Conservation (phyloP, 2,113 vertebrate species). For the Penelope pileata region DNA sequence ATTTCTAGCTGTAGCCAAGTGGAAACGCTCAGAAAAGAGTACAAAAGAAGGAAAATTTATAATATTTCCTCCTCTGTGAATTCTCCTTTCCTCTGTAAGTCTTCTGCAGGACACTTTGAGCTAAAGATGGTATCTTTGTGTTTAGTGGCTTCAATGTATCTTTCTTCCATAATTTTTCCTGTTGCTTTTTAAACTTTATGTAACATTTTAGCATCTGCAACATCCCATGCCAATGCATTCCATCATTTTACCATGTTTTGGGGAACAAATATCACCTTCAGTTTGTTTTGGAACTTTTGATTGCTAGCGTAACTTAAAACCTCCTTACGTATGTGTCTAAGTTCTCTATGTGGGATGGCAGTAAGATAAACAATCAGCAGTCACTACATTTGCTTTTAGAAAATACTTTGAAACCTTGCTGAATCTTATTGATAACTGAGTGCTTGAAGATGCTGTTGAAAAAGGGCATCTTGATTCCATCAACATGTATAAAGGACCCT, state of each 20-base stretch:
- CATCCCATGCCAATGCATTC: background rate
- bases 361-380: background rate
- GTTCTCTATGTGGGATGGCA: background rate
- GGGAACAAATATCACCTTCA: background rate
- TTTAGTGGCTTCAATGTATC: background rate
- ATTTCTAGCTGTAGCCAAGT: background rate
- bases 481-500: background rate
- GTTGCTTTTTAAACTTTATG: background rate
- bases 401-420: background rate
- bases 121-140: background rate
- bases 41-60: background rate
- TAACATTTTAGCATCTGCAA: background rate
- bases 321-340: background rate
- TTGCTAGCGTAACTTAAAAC: background rate
- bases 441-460: background rate
- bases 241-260: background rate
- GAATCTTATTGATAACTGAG: background rate
- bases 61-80: background rate
- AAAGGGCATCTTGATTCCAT: background rate
- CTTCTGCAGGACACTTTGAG: background rate
- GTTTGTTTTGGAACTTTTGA: background rate
- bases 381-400: background rate
- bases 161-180: background rate
- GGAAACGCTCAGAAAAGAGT: background rate
- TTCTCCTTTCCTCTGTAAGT: background rate